Base-by-base conservation (phyloP, 2,888 invertebrate genomes). In the Mechanitis mazaeus region DNA sequence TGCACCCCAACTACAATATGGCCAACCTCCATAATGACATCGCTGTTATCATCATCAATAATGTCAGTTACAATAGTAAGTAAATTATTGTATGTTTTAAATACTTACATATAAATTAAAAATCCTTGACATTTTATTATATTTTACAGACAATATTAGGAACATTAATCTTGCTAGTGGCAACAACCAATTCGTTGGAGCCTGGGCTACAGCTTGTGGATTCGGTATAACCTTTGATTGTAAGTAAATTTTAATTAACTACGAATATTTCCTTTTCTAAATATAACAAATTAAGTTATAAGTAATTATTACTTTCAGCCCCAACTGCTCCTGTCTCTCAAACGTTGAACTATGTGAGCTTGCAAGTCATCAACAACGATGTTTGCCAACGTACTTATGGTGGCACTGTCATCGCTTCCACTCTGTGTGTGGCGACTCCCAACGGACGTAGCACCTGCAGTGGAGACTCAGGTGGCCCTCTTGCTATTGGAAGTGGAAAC, bases 171-270 rank as follows among this genome's bases (percentile, higher is more conserved):
- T 47, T 3, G 6, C 20, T n/a, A 20, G 20, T 20, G 20, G 20
- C 20, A 20, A 20, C 20, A 20, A 20, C 55, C 71, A 68, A 54
- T 77, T 71, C 56, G 76, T 68, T 47, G 73, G 72, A 33, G 66
- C 59, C 42, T 69, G 64, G 69, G 77, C 67, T 7, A 65, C 58
- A 2, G 73, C 75, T 42, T 72, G 73, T 57, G 79, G 79, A 38
- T 79, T 70, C 65, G 78, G 79, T 47, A 71, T 69, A 61, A 73
- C 73, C 11, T 67, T 60, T 3, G 75, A 78, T n/a, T n/a, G 47
- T 46, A n/a, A 9, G 3, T 20, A 47, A 9, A 9, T 47, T 47
- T 6, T 47, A 20, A 3, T 47, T 3, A 3, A 20, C n/a, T 9
- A 47, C 35, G 20, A 20, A 5, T n/a, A 47, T 20, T 47, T 6